Evolutionary conservation across 2,113 vertebrate genomes (phyloP).

Genomic region (Eudyptes chrysolophus): DNA sequence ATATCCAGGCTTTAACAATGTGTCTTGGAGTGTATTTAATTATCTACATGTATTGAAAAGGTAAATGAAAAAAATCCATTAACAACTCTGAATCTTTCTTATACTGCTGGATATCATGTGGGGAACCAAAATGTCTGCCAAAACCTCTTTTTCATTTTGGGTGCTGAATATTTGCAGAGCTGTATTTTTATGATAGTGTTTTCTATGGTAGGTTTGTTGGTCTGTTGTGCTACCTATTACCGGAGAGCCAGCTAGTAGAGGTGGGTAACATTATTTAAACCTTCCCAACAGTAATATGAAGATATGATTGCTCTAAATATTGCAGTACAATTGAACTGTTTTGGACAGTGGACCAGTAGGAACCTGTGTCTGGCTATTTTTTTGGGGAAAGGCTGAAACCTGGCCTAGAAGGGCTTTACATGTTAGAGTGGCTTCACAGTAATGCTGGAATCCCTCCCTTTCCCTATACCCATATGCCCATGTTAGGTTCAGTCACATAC

Average conservation of each 20-base stretch:
- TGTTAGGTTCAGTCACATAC: background rate
- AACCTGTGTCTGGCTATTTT: background rate
- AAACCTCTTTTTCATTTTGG: background rate
- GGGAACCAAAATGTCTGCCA: background rate
- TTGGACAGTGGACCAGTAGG: background rate
- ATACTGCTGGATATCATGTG: background rate
- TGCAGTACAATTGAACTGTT: background rate
- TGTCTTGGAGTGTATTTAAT: background rate
- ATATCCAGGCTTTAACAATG: background rate
- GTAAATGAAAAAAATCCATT: background rate
- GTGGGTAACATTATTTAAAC: background rate
- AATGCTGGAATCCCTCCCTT: background rate
- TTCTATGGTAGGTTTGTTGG: background rate
- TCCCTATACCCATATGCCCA: background rate
- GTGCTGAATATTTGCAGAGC: background rate
- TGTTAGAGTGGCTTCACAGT: background rate
- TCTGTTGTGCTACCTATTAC: background rate
- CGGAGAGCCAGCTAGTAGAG: background rate
- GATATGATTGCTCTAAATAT: background rate
- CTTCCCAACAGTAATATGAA: background rate
- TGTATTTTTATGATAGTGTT: background rate
- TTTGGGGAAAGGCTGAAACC: background rate
- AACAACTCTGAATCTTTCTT: background rate
- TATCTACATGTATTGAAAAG: background rate
- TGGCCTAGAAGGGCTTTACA: background rate